Evolutionary conservation across 2,113 vertebrate species (phyloP).

Genomic region (Clinocottus analis): DNA sequence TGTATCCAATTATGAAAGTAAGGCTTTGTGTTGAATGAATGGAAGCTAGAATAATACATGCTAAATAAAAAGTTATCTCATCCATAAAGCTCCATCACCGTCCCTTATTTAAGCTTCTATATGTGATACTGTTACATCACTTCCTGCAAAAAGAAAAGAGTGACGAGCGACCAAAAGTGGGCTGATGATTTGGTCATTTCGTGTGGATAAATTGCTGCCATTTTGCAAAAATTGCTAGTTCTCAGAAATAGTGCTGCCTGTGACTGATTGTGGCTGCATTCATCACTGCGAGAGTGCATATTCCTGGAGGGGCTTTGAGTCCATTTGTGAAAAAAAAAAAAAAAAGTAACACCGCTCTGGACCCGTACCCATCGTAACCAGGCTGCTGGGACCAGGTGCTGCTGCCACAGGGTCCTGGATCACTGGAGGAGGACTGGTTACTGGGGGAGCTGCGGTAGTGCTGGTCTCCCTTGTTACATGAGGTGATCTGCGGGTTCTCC

Average conservation of each 20-base stretch:
- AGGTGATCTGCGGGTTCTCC: conserved; percentile 71
- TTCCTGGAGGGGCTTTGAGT: conserved; percentile 19
- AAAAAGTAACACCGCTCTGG: conserved; percentile 21
- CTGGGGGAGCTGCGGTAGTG: conserved; percentile 95
- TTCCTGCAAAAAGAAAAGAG: not conserved
- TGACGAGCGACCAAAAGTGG: conserved; percentile 25
- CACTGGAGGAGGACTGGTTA: conserved; percentile 98
- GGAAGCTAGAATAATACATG: conserved; percentile 26
- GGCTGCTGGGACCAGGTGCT: conserved; percentile 93
- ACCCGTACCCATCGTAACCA: conserved; percentile 89
- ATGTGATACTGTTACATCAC: conserved; percentile 20
- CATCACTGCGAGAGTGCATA: conserved; percentile 39
- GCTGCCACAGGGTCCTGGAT: conserved; percentile 92
- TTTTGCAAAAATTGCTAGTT: conserved; percentile 63
- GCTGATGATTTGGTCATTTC: conserved; percentile 62
- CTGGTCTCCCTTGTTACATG: conserved; percentile 80
- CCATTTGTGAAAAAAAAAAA: not conserved
- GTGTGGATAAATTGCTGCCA: conserved; percentile 63
- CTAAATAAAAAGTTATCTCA: not conserved
- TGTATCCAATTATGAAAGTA: conserved; percentile 25
- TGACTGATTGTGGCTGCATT: conserved; percentile 61
- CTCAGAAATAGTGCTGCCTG: conserved; percentile 38
- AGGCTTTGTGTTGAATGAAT: conserved; percentile 17
- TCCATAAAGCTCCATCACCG: conserved; percentile 21
- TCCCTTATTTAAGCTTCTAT: conserved; percentile 4